phyloP scores from a whole-genome alignment of 2,888 invertebrate species.

The Parnassius mnemosyne region DNA sequence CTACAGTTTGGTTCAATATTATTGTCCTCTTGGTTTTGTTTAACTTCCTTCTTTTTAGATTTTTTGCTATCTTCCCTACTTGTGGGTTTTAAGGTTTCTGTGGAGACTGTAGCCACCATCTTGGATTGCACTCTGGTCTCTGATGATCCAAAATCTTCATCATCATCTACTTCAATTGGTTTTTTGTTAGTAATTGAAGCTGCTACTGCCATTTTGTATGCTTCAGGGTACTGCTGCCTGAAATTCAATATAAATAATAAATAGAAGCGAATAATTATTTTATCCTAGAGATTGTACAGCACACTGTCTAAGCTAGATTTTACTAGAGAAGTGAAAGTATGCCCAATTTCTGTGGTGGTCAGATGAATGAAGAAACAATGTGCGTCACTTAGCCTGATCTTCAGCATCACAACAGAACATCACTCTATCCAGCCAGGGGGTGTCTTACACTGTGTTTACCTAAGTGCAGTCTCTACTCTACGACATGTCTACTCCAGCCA shows the following conservation, averaged over 20 bases:
- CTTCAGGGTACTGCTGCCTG: constrained; percentile 84
- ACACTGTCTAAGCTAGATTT: too few relatives aligned
- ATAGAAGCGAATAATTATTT: too few relatives aligned
- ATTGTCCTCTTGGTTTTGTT: constrained; percentile 32
- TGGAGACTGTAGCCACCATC: constrained; percentile 72
- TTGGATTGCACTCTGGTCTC: constrained; percentile 56
- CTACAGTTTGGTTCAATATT: constrained; percentile 8
- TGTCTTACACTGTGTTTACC: too few relatives aligned
- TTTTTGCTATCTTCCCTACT: constrained; percentile 55
- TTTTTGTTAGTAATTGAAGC: constrained; percentile 70
- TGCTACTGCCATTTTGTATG: constrained; percentile 82
- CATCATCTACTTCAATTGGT: constrained; percentile 62
- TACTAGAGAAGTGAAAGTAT: too few relatives aligned
- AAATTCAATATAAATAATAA: constrained; percentile 29
- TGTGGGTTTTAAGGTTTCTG: constrained; percentile 70
- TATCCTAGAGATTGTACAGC: too few relatives aligned
- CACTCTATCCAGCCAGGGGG: too few relatives aligned
- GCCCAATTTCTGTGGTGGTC: too few relatives aligned
- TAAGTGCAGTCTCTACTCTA: too few relatives aligned
- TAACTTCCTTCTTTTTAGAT: constrained; percentile 50
- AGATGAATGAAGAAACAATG: too few relatives aligned
- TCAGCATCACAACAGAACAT: too few relatives aligned
- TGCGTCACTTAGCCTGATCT: too few relatives aligned
- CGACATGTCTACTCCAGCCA: too few relatives aligned
- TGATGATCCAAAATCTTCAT: constrained; percentile 53